Percentiles rank a stretch among this genome's conserved stretches.
Conservation (phyloP, 2,888 invertebrate species). For the Hydraecia micacea region DNA sequence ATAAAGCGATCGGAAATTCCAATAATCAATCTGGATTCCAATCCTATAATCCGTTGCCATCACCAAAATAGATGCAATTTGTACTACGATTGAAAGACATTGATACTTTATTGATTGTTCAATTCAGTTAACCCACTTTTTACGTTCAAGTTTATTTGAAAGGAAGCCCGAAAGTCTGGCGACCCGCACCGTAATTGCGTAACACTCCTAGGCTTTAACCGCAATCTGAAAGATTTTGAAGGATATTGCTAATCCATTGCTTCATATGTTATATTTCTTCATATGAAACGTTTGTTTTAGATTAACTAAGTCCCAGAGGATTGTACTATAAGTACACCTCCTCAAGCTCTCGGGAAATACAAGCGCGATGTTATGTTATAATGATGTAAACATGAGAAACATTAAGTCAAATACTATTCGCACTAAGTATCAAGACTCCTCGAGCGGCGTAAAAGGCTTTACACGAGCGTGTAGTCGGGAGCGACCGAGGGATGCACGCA, state of each 20-base stretch:
- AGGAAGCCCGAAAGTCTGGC: neutral
- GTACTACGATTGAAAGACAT: constrained; percentile 35
- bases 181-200: too few species aligned
- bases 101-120: constrained; percentile 38
- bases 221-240: too few species aligned
- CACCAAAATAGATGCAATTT: constrained; percentile 72
- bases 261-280: too few species aligned
- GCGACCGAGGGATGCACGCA: constrained; percentile 66
- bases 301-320: too few species aligned
- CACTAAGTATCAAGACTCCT: constrained; percentile 35
- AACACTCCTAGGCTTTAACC: too few species aligned
- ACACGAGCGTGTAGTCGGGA: constrained; percentile 54
- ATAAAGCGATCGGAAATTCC: constrained; percentile 74
- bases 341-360: too few species aligned
- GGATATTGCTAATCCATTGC: too few species aligned
- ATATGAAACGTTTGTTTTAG: too few species aligned
- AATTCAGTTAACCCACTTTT: too few species aligned
- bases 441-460: constrained; percentile 45
- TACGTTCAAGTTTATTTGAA: neutral
- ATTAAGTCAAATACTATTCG: neutral
- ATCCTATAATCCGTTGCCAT: constrained; percentile 75
- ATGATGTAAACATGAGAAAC: neutral
- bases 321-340: too few species aligned
- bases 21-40: constrained; percentile 77
- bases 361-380: too few species aligned